phyloP scores from a whole-genome alignment of 2,113 vertebrate species.

The Eupsittula cactorum region DNA sequence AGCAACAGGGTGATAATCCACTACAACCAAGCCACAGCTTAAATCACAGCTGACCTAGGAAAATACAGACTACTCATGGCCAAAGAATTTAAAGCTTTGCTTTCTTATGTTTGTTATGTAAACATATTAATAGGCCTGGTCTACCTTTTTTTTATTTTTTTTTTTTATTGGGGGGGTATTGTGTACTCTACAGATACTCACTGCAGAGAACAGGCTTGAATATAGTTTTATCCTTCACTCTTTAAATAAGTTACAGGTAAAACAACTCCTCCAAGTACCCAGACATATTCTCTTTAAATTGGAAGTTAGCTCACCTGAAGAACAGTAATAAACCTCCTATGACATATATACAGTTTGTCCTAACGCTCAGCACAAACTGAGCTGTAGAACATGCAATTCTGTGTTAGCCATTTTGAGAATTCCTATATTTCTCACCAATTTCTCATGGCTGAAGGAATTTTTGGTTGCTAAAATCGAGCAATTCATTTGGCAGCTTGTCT shows the following conservation, averaged over 20 bases:
- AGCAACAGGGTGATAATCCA: background rate
- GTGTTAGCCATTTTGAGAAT: background rate
- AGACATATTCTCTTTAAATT: background rate
- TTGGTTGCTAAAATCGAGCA: background rate
- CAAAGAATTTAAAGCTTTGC: background rate
- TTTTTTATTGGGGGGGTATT: background rate
- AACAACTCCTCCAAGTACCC: background rate
- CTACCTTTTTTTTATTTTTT: background rate
- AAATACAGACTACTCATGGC: background rate
- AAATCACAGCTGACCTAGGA: background rate
- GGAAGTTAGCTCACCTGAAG: background rate
- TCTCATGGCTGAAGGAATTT: background rate
- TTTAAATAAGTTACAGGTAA: background rate
- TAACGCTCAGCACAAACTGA: background rate
- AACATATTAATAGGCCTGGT: background rate
- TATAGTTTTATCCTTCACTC: background rate
- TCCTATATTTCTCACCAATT: background rate
- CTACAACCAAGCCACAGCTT: background rate
- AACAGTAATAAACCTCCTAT: background rate
- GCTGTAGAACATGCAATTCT: no score
- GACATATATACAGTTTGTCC: fast-evolving
- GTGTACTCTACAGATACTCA: background rate
- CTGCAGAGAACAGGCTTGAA: background rate
- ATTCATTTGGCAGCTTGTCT: background rate
- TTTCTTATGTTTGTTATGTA: background rate